Evolutionary conservation across 2,888 invertebrate species (phyloP).

Genomic region (Thecophora atra): DNA sequence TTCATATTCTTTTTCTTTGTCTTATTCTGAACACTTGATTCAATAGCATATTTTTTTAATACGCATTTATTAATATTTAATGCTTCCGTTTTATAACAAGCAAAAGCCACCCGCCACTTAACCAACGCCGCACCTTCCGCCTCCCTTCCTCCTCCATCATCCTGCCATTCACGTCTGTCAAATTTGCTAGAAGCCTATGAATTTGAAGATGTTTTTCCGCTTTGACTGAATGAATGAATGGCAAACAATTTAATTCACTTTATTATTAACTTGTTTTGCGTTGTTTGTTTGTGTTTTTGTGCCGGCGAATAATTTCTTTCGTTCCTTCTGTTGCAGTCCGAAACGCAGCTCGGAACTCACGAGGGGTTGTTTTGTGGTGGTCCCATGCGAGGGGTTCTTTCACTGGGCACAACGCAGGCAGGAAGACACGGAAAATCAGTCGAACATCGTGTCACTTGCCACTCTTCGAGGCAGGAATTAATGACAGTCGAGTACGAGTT

Average conservation of each 20-base stretch:
- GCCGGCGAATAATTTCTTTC: neutral
- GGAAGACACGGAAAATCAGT: too few relatives aligned
- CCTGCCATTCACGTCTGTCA: slow-evolving; percentile 3
- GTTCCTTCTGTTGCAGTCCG: neutral
- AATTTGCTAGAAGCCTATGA: slow-evolving; percentile 19
- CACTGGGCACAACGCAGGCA: neutral
- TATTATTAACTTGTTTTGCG: slow-evolving; percentile 28
- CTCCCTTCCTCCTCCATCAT: neutral
- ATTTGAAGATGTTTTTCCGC: slow-evolving; percentile 19
- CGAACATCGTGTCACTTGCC: slow-evolving; percentile 13
- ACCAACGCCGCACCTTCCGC: neutral
- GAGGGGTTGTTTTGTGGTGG: neutral
- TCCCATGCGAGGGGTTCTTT: neutral
- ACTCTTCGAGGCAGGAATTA: neutral
- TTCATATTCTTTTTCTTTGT: neutral
- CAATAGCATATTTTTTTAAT: slow-evolving; percentile 24
- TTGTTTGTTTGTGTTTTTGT: slow-evolving; percentile 17
- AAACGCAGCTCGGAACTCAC: slow-evolving; percentile 23
- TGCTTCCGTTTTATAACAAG: neutral
- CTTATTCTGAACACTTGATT: neutral
- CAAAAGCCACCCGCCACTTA: neutral
- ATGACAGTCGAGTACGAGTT: slow-evolving; percentile 1
- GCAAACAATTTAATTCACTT: slow-evolving; percentile 34
- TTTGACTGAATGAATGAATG: slow-evolving; percentile 17
- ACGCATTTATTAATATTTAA: slow-evolving; percentile 29